These are phyloP conservation scores for Drosophila monieri DNA, from an alignment of 2,888 invertebrate genomes.

Conservation along the genomic window DNA sequence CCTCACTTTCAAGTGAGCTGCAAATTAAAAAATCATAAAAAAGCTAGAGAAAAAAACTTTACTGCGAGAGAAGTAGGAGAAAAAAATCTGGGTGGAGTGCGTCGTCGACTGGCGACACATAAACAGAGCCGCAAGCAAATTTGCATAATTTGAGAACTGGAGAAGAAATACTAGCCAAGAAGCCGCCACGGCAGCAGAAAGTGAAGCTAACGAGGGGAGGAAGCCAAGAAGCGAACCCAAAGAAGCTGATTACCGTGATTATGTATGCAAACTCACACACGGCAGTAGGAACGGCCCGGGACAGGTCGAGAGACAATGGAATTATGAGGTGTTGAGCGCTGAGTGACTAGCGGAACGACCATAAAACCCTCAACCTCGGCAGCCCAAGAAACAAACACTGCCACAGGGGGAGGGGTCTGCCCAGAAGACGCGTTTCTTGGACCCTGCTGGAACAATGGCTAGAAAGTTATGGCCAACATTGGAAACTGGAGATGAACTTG, in stretches of 20 bases:
- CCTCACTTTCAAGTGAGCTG: slow-evolving; percentile 60
- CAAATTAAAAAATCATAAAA: slow-evolving; percentile 77
- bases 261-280: slow-evolving; percentile 61
- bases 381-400: slow-evolving; percentile 30
- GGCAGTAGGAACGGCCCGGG: slow-evolving; percentile 31
- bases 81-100: slow-evolving; percentile 59
- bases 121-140: slow-evolving; percentile 65
- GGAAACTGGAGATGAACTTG: slow-evolving; percentile 49
- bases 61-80: slow-evolving; percentile 29
- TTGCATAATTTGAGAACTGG: slow-evolving; percentile 66
- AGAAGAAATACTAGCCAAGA: slow-evolving; percentile 28
- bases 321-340: slow-evolving; percentile 78
- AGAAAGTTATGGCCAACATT: slow-evolving; percentile 67
- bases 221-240: slow-evolving; percentile 33
- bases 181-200: slow-evolving; percentile 53
- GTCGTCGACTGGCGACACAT: slow-evolving; percentile 48
- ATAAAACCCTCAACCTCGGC: slow-evolving; percentile 40
- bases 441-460: slow-evolving; percentile 60
- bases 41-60: slow-evolving; percentile 28
- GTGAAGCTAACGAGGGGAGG: slow-evolving; percentile 70
- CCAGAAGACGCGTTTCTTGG: slow-evolving; percentile 7
- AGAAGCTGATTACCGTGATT: slow-evolving; percentile 71
- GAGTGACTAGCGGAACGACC: slow-evolving; percentile 70
- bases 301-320: slow-evolving; percentile 68
- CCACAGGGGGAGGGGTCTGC: slow-evolving; percentile 27